Evolutionary conservation across 1,140 invertebrate species (phyloP).

Genomic region (Scaptomyza pallida): DNA sequence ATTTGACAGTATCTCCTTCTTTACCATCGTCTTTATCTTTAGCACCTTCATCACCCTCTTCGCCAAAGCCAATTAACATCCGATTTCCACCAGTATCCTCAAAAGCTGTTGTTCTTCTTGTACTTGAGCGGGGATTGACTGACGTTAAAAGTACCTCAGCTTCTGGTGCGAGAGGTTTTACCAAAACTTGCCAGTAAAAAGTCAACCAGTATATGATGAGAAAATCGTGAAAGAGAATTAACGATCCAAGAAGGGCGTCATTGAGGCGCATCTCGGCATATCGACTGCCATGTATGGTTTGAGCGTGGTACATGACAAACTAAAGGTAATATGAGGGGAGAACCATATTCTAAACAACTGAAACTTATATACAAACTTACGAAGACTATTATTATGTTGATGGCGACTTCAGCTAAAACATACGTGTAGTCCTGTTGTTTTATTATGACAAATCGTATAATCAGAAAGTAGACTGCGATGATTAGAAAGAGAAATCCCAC

Average conservation of each 20-base stretch:
- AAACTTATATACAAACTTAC: conserved; percentile 21
- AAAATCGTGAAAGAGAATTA: conserved; percentile 72
- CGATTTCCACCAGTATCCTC: too few species aligned
- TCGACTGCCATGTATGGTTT: conserved; percentile 61
- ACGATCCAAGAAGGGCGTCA: conserved; percentile 50
- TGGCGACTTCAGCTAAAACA: conserved; percentile 8
- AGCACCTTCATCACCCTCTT: too few species aligned
- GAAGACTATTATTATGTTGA: conserved; percentile 38
- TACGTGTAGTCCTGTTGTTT: neutral
- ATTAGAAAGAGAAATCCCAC: conserved; percentile 55
- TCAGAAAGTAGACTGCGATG: conserved; percentile 36
- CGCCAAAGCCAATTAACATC: too few species aligned
- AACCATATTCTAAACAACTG: neutral
- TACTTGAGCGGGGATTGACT: too few species aligned
- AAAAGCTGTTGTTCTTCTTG: too few species aligned
- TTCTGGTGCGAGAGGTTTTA: conserved; percentile 21
- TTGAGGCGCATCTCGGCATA: conserved; percentile 69
- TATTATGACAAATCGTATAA: conserved; percentile 1
- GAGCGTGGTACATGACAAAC: conserved; percentile 70
- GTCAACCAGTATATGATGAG: conserved; percentile 70
- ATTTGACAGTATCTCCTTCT: too few species aligned
- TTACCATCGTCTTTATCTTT: too few species aligned
- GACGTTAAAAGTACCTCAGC: conserved; percentile 5
- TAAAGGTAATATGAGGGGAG: neutral
- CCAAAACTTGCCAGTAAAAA: conserved; percentile 50